Evolutionary conservation across 2,113 vertebrate genomes (phyloP).

Genomic region (Cichladusa arquata): DNA sequence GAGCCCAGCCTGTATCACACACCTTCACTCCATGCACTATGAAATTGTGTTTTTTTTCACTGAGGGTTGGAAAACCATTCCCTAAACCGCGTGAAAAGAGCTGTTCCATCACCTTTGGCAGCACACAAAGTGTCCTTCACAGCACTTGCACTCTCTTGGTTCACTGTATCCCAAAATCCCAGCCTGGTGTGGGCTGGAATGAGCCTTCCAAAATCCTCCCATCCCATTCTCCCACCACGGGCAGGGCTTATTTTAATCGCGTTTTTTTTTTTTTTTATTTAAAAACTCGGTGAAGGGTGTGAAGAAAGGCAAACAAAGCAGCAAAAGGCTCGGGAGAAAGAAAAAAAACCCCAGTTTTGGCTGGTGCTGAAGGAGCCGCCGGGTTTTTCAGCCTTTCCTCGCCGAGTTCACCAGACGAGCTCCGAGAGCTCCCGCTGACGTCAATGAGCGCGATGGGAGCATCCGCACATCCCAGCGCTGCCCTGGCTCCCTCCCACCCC

Average conservation of each 20-base stretch:
- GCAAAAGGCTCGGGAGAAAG: background rate
- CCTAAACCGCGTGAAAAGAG: background rate
- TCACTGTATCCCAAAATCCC: background rate
- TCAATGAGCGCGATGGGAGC: conserved; percentile 73
- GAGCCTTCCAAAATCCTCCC: background rate
- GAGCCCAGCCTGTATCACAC: fast-evolving
- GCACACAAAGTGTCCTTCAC: background rate
- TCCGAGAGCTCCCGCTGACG: conserved; percentile 74
- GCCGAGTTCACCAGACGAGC: conserved; percentile 45
- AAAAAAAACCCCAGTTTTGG: fast-evolving
- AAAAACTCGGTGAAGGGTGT: background rate
- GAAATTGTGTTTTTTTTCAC: background rate
- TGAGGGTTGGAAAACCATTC: background rate
- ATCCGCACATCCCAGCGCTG: conserved; percentile 7
- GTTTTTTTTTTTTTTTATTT: background rate
- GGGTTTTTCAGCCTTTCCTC: background rate
- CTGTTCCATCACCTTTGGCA: fast-evolving
- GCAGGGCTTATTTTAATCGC: background rate
- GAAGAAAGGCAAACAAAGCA: background rate
- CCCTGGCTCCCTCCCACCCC: background rate
- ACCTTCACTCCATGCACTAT: fast-evolving
- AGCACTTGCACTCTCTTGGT: background rate
- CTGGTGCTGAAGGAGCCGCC: background rate
- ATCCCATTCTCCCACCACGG: fast-evolving
- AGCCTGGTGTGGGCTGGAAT: background rate